Percentiles rank a stretch among this genome's conserved stretches.
These are phyloP conservation scores for Zoroaster sp. DNA, from an alignment of 53 echinoderm and acorn worm genomes.

Conservation along the genomic window DNA sequence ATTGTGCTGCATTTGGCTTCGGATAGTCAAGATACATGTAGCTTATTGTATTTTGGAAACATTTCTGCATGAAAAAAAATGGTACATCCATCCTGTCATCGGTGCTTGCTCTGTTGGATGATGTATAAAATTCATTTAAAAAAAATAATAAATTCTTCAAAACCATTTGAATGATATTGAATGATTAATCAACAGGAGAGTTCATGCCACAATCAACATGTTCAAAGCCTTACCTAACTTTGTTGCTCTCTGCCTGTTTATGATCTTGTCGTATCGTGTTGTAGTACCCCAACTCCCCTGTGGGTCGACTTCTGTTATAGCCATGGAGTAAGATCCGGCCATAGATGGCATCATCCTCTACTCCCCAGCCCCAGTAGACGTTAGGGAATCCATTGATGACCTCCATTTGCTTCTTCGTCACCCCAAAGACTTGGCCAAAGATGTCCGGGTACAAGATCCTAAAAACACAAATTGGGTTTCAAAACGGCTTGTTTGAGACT, in stretches of 20 bases:
- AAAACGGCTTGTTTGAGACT: too few species aligned
- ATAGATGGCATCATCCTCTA: constrained; percentile 86
- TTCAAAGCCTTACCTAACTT: constrained; percentile 61
- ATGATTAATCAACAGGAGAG: too few species aligned
- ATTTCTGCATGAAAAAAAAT: too few species aligned
- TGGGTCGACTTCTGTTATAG: constrained; percentile 65
- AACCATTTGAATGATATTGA: too few species aligned
- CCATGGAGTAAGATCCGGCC: constrained; percentile 66
- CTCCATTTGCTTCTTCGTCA: constrained; percentile 81
- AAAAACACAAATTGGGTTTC: not conserved
- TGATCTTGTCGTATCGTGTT: constrained; percentile 82
- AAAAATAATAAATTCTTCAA: too few species aligned
- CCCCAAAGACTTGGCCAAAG: constrained; percentile 87
- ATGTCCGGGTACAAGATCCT: constrained; percentile 76
- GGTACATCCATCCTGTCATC: too few species aligned
- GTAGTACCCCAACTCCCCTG: constrained; percentile 76
- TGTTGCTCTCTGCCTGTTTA: constrained; percentile 73
- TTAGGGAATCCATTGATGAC: constrained; percentile 90
- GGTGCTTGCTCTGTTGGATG: too few species aligned
- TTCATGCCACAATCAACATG: too few species aligned
- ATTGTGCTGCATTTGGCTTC: too few species aligned
- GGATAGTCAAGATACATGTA: too few species aligned
- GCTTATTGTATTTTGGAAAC: too few species aligned
- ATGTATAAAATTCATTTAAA: too few species aligned
- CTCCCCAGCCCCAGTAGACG: constrained; percentile 95